Evolutionary conservation across 1,140 invertebrate species (phyloP).

Genomic region (Hypothenemus hampei): DNA sequence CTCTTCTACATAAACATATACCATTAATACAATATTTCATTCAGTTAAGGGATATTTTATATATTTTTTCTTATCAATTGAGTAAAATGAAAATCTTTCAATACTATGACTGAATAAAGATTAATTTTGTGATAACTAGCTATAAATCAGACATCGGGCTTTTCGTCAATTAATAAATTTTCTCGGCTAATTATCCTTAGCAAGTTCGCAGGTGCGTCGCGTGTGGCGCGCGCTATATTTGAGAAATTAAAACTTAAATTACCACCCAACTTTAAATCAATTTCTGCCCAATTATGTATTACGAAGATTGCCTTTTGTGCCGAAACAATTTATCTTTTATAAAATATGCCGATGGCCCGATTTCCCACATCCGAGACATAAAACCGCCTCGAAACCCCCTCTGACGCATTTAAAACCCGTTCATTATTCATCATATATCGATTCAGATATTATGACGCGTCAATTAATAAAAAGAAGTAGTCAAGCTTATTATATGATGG

Average conservation of each 20-base stretch:
- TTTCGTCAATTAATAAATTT: too few relatives aligned
- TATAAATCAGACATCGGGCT: too few relatives aligned
- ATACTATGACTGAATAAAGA: too few relatives aligned
- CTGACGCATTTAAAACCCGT: not conserved
- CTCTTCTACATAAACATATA: too few relatives aligned
- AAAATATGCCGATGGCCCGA: not conserved
- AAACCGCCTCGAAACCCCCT: not conserved
- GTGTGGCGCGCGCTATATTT: not conserved
- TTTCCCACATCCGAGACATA: not conserved
- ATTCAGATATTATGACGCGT: not conserved
- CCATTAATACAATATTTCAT: too few relatives aligned
- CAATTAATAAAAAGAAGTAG: constrained; percentile 1
- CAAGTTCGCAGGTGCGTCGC: constrained; percentile 1
- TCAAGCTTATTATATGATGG: too few relatives aligned
- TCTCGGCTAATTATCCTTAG: too few relatives aligned
- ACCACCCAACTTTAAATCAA: not conserved
- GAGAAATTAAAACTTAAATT: not conserved
- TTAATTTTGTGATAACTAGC: too few relatives aligned
- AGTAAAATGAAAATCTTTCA: too few relatives aligned
- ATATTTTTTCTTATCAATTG: too few relatives aligned
- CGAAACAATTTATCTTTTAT: not conserved
- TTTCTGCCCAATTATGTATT: too few relatives aligned
- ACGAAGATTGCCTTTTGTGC: not conserved
- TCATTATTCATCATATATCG: not conserved
- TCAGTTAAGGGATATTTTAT: too few relatives aligned